Evolutionary conservation across 2,797 vertebrate species (phyloP).

Genomic region (Lepilemur ruficaudatus): DNA sequence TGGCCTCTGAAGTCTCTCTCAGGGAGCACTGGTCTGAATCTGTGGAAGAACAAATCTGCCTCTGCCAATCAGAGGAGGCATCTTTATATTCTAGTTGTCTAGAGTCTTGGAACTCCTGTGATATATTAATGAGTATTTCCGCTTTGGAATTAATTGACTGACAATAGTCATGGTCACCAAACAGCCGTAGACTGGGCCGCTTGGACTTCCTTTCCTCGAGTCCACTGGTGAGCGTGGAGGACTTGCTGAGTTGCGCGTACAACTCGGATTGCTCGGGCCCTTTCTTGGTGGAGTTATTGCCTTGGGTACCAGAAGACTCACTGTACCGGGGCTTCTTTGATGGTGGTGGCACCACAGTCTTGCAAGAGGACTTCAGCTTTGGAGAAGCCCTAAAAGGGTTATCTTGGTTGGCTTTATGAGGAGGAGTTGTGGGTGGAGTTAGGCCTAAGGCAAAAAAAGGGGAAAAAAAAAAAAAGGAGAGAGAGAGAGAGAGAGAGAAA

Average conservation of each 20-base stretch:
- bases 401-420: constrained; percentile 99
- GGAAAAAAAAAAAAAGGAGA: background rate
- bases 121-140: constrained; percentile 86
- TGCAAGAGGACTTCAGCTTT: constrained; percentile 97
- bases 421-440: constrained; percentile 99
- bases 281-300: constrained; percentile 90
- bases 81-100: constrained; percentile 93
- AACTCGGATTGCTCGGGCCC: constrained; percentile 96
- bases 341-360: constrained; percentile 92
- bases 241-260: constrained; percentile 96
- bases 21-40: constrained; percentile 85
- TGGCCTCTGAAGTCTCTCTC: constrained; percentile 86
- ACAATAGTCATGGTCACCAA: constrained; percentile 99
- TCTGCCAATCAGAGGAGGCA: constrained; percentile 89
- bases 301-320: constrained; percentile 90
- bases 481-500: no score
- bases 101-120: constrained; percentile 90
- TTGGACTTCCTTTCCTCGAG: constrained; percentile 92
- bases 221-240: constrained; percentile 87
- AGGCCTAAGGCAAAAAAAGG: constrained; percentile 88
- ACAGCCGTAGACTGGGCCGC: constrained; percentile 90
- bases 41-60: constrained; percentile 87
- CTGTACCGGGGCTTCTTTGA: constrained; percentile 94
- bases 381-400: constrained; percentile 98
- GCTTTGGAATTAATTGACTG: constrained; percentile 93